Evolutionary conservation across 1,140 invertebrate species (phyloP).

Genomic region (Lucilia cuprina): DNA sequence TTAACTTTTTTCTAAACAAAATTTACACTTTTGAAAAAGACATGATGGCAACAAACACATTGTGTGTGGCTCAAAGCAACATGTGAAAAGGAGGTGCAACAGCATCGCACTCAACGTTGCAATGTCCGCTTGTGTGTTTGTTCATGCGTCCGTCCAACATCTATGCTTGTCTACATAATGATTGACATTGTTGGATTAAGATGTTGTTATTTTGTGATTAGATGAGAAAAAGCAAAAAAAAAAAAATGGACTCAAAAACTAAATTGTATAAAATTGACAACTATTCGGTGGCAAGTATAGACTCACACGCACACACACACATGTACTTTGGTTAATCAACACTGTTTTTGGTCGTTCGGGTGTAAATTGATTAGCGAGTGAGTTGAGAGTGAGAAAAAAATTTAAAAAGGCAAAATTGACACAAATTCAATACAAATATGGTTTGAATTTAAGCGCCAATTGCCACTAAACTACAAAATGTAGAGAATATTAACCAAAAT

Average conservation of each 20-base stretch:
- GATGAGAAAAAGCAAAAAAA: not conserved
- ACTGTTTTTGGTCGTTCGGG: not conserved
- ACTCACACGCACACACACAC: not conserved
- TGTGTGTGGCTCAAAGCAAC: not conserved
- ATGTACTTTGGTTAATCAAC: not conserved
- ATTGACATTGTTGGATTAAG: conserved; percentile 10
- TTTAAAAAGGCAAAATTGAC: not conserved
- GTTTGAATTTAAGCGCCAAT: conserved; percentile 22
- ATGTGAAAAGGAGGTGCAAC: not conserved
- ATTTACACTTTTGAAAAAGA: not conserved
- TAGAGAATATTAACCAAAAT: conserved; percentile 23
- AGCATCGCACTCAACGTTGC: not conserved
- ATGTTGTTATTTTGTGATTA: conserved; percentile 3
- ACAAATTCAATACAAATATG: conserved; percentile 24
- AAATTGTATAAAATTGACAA: not conserved
- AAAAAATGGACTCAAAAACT: not conserved
- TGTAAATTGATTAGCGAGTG: conserved; percentile 31
- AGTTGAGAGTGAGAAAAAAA: conserved; percentile 1
- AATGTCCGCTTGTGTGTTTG: not conserved
- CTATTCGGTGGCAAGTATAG: not conserved
- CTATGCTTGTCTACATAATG: not conserved
- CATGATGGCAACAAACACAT: not conserved
- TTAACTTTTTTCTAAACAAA: not conserved
- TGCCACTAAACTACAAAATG: not conserved
- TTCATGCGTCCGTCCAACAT: not conserved